Conservation (phyloP, 2,113 vertebrate genomes). For the Rhineura floridana region DNA sequence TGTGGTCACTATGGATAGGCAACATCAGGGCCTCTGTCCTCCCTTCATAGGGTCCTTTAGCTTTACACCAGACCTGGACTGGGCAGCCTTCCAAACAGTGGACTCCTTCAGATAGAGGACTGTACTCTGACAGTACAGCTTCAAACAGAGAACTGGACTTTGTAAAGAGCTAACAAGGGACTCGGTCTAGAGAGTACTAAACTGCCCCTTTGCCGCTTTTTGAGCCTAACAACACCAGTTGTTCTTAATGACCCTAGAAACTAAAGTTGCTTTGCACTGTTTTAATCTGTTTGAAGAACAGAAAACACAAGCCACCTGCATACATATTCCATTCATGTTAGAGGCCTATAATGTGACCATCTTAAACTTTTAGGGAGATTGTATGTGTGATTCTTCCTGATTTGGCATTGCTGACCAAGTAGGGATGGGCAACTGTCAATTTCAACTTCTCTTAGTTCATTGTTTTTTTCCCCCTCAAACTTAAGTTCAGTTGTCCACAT, state of each 20-base stretch:
- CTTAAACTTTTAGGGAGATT: background rate
- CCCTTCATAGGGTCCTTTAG: too few species aligned
- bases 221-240: slow-evolving; percentile 33
- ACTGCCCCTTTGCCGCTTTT: slow-evolving; percentile 31
- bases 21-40: too few species aligned
- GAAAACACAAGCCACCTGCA: slow-evolving; percentile 53
- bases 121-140: too few species aligned
- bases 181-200: background rate
- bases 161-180: slow-evolving; percentile 16
- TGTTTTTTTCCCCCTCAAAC: background rate
- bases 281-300: slow-evolving; percentile 34
- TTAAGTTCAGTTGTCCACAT: background rate
- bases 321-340: slow-evolving; percentile 46
- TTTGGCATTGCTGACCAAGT: too few species aligned
- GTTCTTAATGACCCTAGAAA: slow-evolving; percentile 48
- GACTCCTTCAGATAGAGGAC: too few species aligned
- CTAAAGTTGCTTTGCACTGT: slow-evolving; percentile 59
- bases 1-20: too few species aligned
- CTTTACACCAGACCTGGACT: too few species aligned
- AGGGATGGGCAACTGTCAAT: too few species aligned
- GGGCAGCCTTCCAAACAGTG: background rate
- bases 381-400: background rate
- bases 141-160: too few species aligned
- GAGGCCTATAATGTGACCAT: slow-evolving; percentile 9
- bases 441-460: too few species aligned